Evolutionary conservation across 1,140 invertebrate species (phyloP).

Genomic region (Lineus longissimus): DNA sequence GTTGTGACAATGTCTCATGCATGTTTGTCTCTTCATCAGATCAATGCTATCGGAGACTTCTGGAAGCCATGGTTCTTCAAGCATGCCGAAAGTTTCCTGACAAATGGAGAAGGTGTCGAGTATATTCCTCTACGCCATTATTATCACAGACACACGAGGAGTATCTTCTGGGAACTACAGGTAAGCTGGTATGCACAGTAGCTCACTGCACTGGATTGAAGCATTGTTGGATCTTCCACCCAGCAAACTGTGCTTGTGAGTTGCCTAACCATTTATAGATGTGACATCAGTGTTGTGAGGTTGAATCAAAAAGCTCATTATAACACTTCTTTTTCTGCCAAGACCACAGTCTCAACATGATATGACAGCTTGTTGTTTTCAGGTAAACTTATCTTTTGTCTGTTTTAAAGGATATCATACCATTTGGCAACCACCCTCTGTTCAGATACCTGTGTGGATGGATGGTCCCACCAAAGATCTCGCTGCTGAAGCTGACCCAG

Average conservation of each 20-base stretch:
- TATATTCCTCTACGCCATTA: constrained; percentile 78
- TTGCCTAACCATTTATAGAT: too few relatives aligned
- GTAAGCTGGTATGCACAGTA: constrained; percentile 46
- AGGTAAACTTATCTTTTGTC: too few relatives aligned
- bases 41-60: constrained; percentile 73
- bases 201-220: background rate
- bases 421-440: constrained; percentile 75
- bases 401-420: constrained; percentile 72
- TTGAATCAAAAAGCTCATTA: too few relatives aligned
- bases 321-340: too few relatives aligned
- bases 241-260: too few relatives aligned
- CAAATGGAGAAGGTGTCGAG: constrained; percentile 56
- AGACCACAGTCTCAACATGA: too few relatives aligned
- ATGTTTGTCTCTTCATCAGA: constrained; percentile 39
- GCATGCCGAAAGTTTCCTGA: constrained; percentile 65
- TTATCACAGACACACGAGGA: constrained; percentile 75
- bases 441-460: constrained; percentile 75
- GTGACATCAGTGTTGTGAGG: too few relatives aligned
- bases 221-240: too few relatives aligned
- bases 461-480: constrained; percentile 79
- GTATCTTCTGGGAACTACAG: constrained; percentile 79
- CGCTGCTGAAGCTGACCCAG: constrained; percentile 77
- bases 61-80: constrained; percentile 82
- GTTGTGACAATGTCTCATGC: too few relatives aligned
- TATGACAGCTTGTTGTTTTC: background rate